Evolutionary conservation across 2,797 vertebrate genomes (phyloP).

Genomic region (Neosalanx taihuensis): DNA sequence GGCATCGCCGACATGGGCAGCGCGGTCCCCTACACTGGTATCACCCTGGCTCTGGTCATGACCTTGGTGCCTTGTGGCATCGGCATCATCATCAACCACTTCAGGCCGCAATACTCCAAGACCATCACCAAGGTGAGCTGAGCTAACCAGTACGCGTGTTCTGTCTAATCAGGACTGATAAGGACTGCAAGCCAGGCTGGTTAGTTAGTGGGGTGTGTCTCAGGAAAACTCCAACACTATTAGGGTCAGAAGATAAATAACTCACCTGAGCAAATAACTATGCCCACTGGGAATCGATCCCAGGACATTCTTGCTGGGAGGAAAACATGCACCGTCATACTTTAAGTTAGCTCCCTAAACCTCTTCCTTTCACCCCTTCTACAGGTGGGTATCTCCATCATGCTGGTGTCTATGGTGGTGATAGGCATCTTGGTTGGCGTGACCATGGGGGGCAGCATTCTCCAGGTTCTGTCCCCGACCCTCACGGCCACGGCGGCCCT

Average conservation of each 20-base stretch:
- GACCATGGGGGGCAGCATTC: slow-evolving; percentile 34
- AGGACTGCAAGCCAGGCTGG: no score
- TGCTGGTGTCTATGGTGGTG: slow-evolving; percentile 41
- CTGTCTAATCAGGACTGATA: no score
- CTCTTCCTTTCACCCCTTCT: neutral
- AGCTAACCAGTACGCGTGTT: neutral
- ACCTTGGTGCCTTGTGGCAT: slow-evolving; percentile 72
- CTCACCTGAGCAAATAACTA: no score
- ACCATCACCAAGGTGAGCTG: slow-evolving; percentile 71
- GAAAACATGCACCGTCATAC: no score
- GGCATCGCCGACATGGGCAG: slow-evolving; percentile 65
- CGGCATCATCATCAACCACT: slow-evolving; percentile 76
- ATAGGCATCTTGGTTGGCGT: slow-evolving; percentile 41
- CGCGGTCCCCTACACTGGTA: slow-evolving; percentile 73
- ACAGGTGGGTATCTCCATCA: slow-evolving; percentile 65
- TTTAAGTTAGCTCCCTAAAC: neutral
- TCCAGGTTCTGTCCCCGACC: slow-evolving; percentile 53
- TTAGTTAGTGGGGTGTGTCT: no score
- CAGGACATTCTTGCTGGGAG: no score
- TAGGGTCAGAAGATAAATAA: no score
- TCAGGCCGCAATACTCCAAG: slow-evolving; percentile 68
- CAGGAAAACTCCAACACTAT: no score
- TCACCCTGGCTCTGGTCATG: slow-evolving; percentile 64
- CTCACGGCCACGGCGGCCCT: slow-evolving; percentile 68
- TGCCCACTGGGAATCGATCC: no score